Evolutionary conservation across 2,888 invertebrate genomes (phyloP).

Genomic region (Chymomyza caudatula): DNA sequence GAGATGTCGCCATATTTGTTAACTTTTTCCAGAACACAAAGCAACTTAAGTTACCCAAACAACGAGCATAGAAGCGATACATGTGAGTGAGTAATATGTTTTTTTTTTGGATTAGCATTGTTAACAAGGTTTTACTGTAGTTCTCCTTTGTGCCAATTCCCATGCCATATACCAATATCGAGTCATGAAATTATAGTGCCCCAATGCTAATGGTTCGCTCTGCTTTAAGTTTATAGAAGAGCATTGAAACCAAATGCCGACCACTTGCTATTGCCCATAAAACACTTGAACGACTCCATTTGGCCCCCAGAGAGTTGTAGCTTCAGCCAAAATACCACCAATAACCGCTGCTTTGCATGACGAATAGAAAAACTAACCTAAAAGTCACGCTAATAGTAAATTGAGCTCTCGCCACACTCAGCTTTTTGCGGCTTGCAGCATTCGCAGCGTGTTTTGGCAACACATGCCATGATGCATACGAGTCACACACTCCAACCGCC

Average conservation of each 20-base stretch:
- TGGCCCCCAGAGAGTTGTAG: constrained; percentile 17
- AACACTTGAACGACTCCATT: constrained; percentile 45
- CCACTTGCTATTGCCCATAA: constrained; percentile 55
- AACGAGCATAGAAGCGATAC: too few relatives aligned
- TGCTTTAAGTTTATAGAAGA: constrained; percentile 54
- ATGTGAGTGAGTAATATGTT: too few relatives aligned
- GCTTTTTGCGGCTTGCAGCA: constrained; percentile 1
- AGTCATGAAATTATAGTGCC: constrained; percentile 45
- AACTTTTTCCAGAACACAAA: too few relatives aligned
- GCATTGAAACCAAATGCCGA: constrained; percentile 18
- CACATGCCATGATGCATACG: neutral
- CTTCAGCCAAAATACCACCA: constrained; percentile 27
- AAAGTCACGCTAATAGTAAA: constrained; percentile 71
- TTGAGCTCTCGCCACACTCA: constrained; percentile 48
- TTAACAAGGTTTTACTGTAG: neutral
- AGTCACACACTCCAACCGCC: neutral
- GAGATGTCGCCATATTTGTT: too few relatives aligned
- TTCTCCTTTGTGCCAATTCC: neutral
- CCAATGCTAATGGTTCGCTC: constrained; percentile 1
- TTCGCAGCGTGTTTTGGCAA: constrained; percentile 11
- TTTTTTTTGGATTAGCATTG: neutral
- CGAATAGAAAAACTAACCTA: constrained; percentile 71
- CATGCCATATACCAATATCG: constrained; percentile 44
- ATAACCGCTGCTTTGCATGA: constrained; percentile 68
- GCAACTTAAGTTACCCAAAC: too few relatives aligned